Evolutionary conservation across 2,888 invertebrate genomes (phyloP), one percentile per base, ranked within the genome.

Genomic region (Euproctis similis): DNA sequence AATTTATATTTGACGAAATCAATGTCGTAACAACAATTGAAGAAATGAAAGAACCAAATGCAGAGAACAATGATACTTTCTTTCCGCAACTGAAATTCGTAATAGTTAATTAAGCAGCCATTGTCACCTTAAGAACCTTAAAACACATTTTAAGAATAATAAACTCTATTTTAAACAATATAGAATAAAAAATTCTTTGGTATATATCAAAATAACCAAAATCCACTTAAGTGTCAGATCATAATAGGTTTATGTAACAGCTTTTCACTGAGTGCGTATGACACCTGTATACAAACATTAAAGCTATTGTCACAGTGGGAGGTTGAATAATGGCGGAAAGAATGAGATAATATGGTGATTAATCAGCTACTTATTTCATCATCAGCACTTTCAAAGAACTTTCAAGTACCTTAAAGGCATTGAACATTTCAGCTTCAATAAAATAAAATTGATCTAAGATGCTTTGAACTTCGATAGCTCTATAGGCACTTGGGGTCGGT

Each of bases 241-340:
- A 53, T 49, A 54, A 57, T 57, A 47, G 29, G 31, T 73, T n/a
- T 68, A 58, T 56, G 60, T 43, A 74, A 76, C 54, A 42, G 55
- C 70, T n/a, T 73, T 71, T 73, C 71, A 49, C 70, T 48, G 46
- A 45, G 52, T 46, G 43, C 35, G 31, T 46, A 43, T 54, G 54
- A 50, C 53, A 58, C 47, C 46, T 36, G 24, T 24, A 43, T 36
- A 30, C 34, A 37, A 47, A 50, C 37, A 54, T 45, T 50, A 34
- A 46, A 17, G 28, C 46, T 36, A 51, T 54, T 58, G 53, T 56
- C 34, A 52, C 53, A 56, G 54, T 63, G 55, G 52, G 41, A 29
- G 36, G 22, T 44, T 41, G 22, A 26, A 24, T 30, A 26, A 34
- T 26, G 20, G 41, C 48, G 55, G 55, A 55, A 69, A 70, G 53